A percentile compares a stretch with the other conserved stretches of the same genome.
Conservation (phyloP, 2,113 vertebrate species). For the Anoplopoma fimbria region DNA sequence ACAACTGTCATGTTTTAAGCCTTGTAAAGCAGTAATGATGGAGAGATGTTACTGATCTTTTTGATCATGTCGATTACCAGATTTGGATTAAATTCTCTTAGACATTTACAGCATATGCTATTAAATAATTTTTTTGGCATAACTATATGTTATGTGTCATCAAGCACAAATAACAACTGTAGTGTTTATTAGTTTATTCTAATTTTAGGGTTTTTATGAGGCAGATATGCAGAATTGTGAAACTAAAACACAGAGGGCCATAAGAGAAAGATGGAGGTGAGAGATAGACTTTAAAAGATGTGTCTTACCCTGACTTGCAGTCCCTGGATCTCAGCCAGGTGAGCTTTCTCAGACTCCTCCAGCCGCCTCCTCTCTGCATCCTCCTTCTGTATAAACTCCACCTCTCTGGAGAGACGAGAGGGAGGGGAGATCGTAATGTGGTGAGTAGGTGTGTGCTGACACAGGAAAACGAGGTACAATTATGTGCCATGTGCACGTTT, state of each 20-base stretch:
- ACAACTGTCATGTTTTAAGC: slow-evolving; percentile 28
- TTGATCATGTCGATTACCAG: neutral
- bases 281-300: neutral
- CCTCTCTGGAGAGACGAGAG: slow-evolving; percentile 85
- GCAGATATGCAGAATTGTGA: neutral
- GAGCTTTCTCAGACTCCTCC: slow-evolving; percentile 94
- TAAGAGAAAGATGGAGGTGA: neutral
- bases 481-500: slow-evolving; percentile 9
- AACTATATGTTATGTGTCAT: neutral
- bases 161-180: neutral
- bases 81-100: neutral
- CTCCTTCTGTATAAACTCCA: slow-evolving; percentile 96
- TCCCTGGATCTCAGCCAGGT: slow-evolving; percentile 93
- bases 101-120: neutral
- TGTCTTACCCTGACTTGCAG: slow-evolving; percentile 91
- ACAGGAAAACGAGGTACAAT: neutral
- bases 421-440: slow-evolving; percentile 14
- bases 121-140: neutral
- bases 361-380: slow-evolving; percentile 94
- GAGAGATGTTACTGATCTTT: neutral
- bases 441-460: slow-evolving; percentile 31
- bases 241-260: neutral
- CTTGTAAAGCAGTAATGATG: neutral
- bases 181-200: neutral
- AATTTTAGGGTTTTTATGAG: neutral